These are phyloP conservation scores for Danio kyathit DNA, from an alignment of 2,797 vertebrate species.

Conservation along the genomic window DNA sequence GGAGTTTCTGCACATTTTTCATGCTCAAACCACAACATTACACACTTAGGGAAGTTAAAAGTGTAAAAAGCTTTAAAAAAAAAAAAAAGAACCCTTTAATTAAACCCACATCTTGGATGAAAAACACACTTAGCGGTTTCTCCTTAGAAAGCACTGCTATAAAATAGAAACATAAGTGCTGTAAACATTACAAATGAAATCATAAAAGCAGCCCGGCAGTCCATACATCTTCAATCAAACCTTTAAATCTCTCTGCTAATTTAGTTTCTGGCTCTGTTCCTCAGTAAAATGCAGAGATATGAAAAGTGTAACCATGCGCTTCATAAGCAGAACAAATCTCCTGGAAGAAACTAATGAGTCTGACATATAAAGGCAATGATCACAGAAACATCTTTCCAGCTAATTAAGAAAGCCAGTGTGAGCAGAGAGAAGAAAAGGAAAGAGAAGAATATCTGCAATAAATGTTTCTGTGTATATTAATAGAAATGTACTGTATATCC, in stretches of 20 bases:
- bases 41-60: too few species aligned
- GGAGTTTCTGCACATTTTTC: too few species aligned
- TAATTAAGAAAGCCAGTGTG: slow-evolving; percentile 35
- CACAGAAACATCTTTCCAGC: slow-evolving; percentile 37
- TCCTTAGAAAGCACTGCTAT: not conserved
- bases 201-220: not conserved
- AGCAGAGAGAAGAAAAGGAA: slow-evolving; percentile 2
- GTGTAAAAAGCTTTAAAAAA: too few species aligned
- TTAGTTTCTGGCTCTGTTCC: not conserved
- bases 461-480: not conserved
- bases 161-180: not conserved
- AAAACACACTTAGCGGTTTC: not conserved
- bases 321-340: slow-evolving; percentile 54
- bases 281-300: slow-evolving; percentile 1
- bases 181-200: not conserved
- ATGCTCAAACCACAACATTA: too few species aligned
- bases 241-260: not conserved
- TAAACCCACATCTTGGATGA: not conserved
- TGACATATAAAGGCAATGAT: slow-evolving; percentile 39
- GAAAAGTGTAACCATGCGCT: slow-evolving; percentile 36
- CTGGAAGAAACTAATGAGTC: slow-evolving; percentile 53
- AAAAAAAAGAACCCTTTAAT: not conserved
- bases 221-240: not conserved
- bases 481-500: not conserved
- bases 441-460: not conserved